Evolutionary conservation across 1,140 invertebrate genomes (phyloP).

Genomic region (Drosophila saltans): DNA sequence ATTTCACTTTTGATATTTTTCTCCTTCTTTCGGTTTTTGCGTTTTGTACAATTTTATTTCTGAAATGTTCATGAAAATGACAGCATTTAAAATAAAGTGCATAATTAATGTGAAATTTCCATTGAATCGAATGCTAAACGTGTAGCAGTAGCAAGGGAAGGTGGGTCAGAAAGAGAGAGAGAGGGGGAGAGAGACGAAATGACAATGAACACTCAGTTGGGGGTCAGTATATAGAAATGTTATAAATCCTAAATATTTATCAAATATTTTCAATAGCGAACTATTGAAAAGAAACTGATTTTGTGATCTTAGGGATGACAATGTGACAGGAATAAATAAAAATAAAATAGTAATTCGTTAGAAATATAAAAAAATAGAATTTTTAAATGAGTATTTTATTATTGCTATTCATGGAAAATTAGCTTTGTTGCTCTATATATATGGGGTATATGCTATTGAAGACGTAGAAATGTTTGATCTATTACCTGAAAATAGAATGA

Average conservation of each 20-base stretch:
- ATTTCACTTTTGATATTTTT: conserved; percentile 7
- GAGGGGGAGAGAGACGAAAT: neutral
- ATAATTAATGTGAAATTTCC: conserved; percentile 22
- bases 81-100: conserved; percentile 22
- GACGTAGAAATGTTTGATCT: too few species aligned
- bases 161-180: neutral
- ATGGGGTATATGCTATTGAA: too few species aligned
- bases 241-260: too few species aligned
- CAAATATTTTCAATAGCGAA: too few species aligned
- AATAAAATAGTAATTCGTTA: too few species aligned
- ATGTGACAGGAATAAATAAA: too few species aligned
- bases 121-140: neutral
- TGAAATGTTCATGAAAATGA: conserved; percentile 16
- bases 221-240: neutral
- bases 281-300: too few species aligned
- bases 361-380: too few species aligned
- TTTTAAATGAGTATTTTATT: too few species aligned
- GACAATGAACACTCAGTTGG: conserved; percentile 1
- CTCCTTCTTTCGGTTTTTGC: neutral
- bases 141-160: neutral
- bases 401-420: too few species aligned
- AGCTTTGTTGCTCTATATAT: too few species aligned
- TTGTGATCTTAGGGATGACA: neutral
- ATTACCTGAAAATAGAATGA: too few species aligned
- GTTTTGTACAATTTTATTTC: neutral